Evolutionary conservation across 2,888 invertebrate species (phyloP).

Genomic region (Thyatira batis): DNA sequence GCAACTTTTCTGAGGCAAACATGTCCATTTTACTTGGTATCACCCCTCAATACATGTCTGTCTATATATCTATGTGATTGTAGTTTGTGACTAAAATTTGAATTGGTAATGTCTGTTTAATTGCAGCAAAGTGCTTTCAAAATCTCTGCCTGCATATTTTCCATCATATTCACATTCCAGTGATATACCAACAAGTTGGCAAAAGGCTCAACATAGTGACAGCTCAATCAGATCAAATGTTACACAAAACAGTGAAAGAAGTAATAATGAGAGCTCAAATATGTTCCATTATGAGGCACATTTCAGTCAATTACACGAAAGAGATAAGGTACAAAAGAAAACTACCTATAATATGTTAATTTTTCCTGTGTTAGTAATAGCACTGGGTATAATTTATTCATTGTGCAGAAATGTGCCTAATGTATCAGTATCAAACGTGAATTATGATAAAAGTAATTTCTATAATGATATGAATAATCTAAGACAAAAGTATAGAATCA

Average conservation of each 20-base stretch:
- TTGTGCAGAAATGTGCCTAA: conserved; percentile 7
- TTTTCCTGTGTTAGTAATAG: neutral
- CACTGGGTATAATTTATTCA: neutral
- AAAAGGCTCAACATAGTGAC: conserved; percentile 16
- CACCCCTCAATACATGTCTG: too few species aligned
- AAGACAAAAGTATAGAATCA: conserved; percentile 59
- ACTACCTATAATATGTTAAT: neutral
- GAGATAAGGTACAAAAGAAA: neutral
- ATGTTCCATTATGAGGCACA: neutral
- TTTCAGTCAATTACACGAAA: neutral
- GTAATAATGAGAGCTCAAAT: neutral
- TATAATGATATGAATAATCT: conserved; percentile 54
- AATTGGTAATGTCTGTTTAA: conserved; percentile 63
- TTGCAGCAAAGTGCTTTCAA: conserved; percentile 65
- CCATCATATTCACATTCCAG: conserved; percentile 63
- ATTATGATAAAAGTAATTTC: conserved; percentile 54
- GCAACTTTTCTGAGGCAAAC: too few species aligned
- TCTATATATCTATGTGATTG: neutral
- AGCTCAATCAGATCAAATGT: neutral
- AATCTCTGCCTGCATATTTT: conserved; percentile 65
- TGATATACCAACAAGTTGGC: conserved; percentile 23
- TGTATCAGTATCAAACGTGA: conserved; percentile 7
- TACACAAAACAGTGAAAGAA: neutral
- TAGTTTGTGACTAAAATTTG: conserved; percentile 39
- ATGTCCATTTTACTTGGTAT: neutral